Percentiles rank a stretch among this genome's conserved stretches.
These are phyloP conservation scores for Minunthozetes semirufus DNA, from an alignment of 2,888 invertebrate species.

Conservation along the genomic window DNA sequence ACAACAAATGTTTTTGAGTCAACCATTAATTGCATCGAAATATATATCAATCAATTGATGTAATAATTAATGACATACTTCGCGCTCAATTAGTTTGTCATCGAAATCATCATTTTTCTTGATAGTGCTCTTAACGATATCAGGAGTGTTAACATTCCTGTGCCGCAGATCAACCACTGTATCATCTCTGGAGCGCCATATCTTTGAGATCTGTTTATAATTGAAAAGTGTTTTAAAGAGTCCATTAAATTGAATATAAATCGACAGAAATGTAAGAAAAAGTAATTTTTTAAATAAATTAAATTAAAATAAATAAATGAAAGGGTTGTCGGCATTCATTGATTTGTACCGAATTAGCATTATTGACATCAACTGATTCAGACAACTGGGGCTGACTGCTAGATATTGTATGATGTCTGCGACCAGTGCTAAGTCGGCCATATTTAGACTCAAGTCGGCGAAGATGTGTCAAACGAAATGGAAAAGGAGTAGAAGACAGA, in stretches of 20 bases:
- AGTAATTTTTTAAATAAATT: background rate
- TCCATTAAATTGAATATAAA: background rate
- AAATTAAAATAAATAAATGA: background rate
- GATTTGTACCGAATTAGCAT: conserved; percentile 36
- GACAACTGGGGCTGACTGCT: conserved; percentile 50
- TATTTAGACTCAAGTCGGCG: conserved; percentile 30
- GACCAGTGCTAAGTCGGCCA: conserved; percentile 58
- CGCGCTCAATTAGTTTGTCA: conserved; percentile 71
- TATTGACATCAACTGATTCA: conserved; percentile 32
- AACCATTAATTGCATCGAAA: background rate
- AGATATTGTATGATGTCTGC: conserved; percentile 79
- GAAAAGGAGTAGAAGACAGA: conserved; percentile 27
- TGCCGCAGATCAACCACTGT: conserved; percentile 69
- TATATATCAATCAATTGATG: background rate
- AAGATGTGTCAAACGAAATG: conserved; percentile 23
- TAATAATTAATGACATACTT: conserved; percentile 45
- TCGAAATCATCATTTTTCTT: conserved; percentile 59
- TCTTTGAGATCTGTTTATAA: conserved; percentile 37
- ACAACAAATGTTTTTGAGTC: background rate
- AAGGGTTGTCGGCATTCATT: background rate
- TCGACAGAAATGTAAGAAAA: background rate
- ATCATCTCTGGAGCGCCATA: conserved; percentile 44
- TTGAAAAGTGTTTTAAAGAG: background rate
- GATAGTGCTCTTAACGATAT: conserved; percentile 76
- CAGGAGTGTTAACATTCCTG: conserved; percentile 59